A percentile compares a stretch with the other conserved stretches of the same genome.
phyloP scores from a whole-genome alignment of 1,140 invertebrate species.

The Halesus radiatus region DNA sequence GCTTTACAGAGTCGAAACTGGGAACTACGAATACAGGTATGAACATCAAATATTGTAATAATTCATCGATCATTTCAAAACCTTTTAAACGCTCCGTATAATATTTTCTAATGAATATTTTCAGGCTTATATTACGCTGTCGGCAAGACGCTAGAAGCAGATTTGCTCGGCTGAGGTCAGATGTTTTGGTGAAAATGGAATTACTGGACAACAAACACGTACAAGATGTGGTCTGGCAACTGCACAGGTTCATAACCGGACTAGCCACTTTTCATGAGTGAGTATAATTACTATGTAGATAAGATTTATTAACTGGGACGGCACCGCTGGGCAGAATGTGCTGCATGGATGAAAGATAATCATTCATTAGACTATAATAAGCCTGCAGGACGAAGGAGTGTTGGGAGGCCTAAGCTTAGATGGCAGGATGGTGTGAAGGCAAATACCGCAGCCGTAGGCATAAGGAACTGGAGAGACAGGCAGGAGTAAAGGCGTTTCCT shows the following conservation, averaged over 20 bases:
- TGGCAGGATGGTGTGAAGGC: too few species aligned
- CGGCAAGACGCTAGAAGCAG: slow-evolving; percentile 91
- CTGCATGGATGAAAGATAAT: too few species aligned
- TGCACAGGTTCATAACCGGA: slow-evolving; percentile 84
- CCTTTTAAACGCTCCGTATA: background rate
- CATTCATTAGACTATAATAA: too few species aligned
- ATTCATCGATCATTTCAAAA: background rate
- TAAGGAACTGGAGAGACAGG: too few species aligned
- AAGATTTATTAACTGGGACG: too few species aligned
- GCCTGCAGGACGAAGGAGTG: too few species aligned
- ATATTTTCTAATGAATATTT: background rate
- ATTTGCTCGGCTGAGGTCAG: slow-evolving; percentile 93
- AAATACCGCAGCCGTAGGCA: too few species aligned
- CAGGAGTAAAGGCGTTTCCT: too few species aligned
- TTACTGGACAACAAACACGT: slow-evolving; percentile 98
- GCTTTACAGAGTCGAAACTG: slow-evolving; percentile 96
- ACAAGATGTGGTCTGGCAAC: slow-evolving; percentile 90
- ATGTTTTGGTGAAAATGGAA: slow-evolving; percentile 97
- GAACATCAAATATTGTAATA: background rate
- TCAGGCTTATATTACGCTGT: slow-evolving; percentile 90
- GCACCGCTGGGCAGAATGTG: too few species aligned
- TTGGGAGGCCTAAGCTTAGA: too few species aligned
- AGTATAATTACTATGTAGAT: slow-evolving; percentile 37
- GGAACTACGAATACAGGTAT: slow-evolving; percentile 97
- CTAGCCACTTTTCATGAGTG: slow-evolving; percentile 82